These are phyloP conservation scores for Oreortyx pictus DNA, from an alignment of 2,797 vertebrate species.

Conservation along the genomic window DNA sequence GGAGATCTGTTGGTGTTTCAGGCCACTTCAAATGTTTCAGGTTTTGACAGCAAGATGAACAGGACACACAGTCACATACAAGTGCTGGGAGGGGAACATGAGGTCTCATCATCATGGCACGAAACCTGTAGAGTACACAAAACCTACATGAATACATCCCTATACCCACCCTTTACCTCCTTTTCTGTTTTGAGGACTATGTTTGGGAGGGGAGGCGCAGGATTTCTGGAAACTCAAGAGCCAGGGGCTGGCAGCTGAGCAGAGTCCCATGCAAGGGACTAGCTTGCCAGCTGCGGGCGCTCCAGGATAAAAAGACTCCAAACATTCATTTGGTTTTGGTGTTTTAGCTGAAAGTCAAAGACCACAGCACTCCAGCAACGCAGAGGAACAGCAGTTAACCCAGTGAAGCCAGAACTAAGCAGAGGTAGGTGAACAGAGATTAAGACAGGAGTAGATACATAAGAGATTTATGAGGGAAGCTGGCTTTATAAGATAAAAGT, in stretches of 20 bases:
- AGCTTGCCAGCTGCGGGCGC: background rate
- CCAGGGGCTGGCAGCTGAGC: background rate
- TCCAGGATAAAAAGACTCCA: background rate
- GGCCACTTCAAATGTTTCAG: background rate
- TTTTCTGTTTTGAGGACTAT: background rate
- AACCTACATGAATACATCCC: background rate
- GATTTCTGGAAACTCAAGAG: background rate
- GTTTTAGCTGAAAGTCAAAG: background rate
- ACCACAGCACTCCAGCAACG: background rate
- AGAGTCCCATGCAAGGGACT: background rate
- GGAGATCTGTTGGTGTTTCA: background rate
- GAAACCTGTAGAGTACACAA: background rate
- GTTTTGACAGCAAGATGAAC: background rate
- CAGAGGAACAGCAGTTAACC: background rate
- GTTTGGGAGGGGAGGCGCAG: background rate
- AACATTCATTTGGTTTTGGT: background rate
- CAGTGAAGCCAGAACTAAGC: background rate
- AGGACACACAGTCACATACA: background rate
- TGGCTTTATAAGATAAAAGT: background rate
- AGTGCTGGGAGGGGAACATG: background rate
- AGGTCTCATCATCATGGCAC: background rate
- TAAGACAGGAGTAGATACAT: background rate
- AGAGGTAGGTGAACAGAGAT: background rate
- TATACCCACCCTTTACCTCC: background rate
- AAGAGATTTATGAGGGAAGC: background rate